phyloP scores from a whole-genome alignment of 1,140 invertebrate genomes.

The Orius insidiosus region DNA sequence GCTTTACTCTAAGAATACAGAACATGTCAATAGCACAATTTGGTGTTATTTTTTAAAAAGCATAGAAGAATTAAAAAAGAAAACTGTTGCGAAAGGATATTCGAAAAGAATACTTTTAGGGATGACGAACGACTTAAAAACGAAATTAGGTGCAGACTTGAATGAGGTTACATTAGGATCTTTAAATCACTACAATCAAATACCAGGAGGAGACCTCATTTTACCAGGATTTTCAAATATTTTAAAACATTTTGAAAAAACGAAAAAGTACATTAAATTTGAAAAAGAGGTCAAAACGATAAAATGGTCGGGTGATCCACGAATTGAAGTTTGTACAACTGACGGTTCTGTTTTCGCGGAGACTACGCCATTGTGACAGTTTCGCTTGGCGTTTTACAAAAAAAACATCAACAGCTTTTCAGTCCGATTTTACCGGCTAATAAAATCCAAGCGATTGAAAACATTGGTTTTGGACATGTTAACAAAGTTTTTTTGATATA shows the following conservation, averaged over 20 bases:
- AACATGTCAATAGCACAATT: constrained; percentile 3
- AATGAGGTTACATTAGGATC: constrained; percentile 5
- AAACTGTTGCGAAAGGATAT: neutral
- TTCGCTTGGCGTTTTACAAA: constrained; percentile 69
- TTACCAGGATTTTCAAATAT: constrained; percentile 42
- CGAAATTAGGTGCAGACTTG: constrained; percentile 14
- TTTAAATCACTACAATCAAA: neutral
- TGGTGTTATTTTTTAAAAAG: constrained; percentile 1
- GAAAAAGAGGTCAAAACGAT: constrained; percentile 42
- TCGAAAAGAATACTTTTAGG: neutral
- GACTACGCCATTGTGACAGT: constrained; percentile 70
- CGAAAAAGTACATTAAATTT: constrained; percentile 34
- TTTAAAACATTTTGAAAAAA: constrained; percentile 42
- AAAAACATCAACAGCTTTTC: constrained; percentile 52
- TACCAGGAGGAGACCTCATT: constrained; percentile 36
- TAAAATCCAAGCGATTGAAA: constrained; percentile 57
- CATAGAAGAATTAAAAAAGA: neutral
- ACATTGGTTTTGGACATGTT: constrained; percentile 44
- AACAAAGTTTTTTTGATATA: constrained; percentile 78
- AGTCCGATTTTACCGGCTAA: constrained; percentile 49
- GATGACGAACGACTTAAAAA: constrained; percentile 4
- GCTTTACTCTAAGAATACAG: neutral
- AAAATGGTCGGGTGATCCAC: constrained; percentile 32
- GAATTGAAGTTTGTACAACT: constrained; percentile 13
- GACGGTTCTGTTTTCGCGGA: constrained; percentile 46